Evolutionary conservation across 2,888 invertebrate genomes (phyloP).

Genomic region (Crioceris asparagi): DNA sequence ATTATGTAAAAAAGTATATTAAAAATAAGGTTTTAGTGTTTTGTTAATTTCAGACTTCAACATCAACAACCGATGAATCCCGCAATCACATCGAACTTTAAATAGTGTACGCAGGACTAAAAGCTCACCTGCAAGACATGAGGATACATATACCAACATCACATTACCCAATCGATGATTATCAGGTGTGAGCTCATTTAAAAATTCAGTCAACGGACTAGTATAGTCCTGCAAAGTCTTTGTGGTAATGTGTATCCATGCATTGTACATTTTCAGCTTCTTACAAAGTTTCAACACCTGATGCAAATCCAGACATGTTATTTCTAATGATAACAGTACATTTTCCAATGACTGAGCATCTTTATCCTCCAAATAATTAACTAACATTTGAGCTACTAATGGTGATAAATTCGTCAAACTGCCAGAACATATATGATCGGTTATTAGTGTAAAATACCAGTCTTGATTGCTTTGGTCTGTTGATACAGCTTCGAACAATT

Average conservation of each 20-base stretch:
- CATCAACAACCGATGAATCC: no score
- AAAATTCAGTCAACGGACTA: constrained; percentile 58
- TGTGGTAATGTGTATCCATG: constrained; percentile 66
- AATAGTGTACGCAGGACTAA: no score
- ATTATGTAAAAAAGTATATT: no score
- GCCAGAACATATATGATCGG: constrained; percentile 58
- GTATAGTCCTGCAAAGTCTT: constrained; percentile 65
- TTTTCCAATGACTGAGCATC: constrained; percentile 53
- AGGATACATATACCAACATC: constrained; percentile 74
- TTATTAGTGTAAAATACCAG: constrained; percentile 56
- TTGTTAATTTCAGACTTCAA: no score
- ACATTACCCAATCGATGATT: constrained; percentile 56
- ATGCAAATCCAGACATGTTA: constrained; percentile 66
- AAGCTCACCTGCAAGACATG: constrained; percentile 59
- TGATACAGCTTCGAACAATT: constrained; percentile 51
- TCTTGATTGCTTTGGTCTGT: constrained; percentile 37
- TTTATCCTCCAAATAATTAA: constrained; percentile 53
- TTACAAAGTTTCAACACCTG: constrained; percentile 46
- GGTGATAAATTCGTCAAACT: constrained; percentile 53
- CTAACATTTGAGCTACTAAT: constrained; percentile 59
- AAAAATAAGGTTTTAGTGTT: no score
- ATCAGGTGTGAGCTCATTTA: constrained; percentile 42
- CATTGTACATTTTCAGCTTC: constrained; percentile 54
- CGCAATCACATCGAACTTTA: no score
- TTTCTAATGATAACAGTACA: constrained; percentile 60